phyloP scores from a whole-genome alignment of 2,888 invertebrate genomes.

The Phoronis australis region DNA sequence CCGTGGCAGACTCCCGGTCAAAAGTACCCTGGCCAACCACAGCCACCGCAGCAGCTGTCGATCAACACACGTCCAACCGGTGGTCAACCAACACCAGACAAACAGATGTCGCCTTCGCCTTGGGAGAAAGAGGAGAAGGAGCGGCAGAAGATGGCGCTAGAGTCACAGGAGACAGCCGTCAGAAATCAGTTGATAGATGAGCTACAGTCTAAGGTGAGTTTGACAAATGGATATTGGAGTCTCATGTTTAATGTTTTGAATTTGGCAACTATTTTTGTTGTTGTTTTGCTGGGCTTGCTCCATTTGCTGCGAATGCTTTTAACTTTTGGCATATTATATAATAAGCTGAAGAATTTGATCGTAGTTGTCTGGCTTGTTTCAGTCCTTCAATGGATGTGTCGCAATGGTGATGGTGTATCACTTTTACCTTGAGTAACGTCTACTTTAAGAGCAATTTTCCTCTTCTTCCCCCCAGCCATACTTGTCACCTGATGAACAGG shows the following conservation, averaged over 20 bases:
- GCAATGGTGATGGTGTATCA: too few relatives aligned
- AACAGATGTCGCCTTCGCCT: constrained; percentile 56
- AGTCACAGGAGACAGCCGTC: constrained; percentile 71
- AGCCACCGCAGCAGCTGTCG: constrained; percentile 2
- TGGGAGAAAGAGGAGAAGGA: constrained; percentile 93
- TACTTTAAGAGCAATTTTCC: too few relatives aligned
- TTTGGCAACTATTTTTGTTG: too few relatives aligned
- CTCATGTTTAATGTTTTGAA: too few relatives aligned
- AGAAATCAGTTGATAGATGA: constrained; percentile 84
- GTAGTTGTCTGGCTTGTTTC: too few relatives aligned
- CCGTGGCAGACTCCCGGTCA: constrained; percentile 6
- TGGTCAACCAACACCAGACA: constrained; percentile 14
- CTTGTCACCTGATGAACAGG: constrained; percentile 35
- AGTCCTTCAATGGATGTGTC: too few relatives aligned
- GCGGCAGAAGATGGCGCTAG: constrained; percentile 68
- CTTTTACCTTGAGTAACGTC: too few relatives aligned
- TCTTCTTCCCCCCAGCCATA: constrained; percentile 47
- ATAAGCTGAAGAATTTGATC: too few relatives aligned
- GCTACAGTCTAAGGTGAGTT: constrained; percentile 61
- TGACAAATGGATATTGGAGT: too few relatives aligned
- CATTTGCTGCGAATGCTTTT: too few relatives aligned
- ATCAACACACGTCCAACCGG: constrained; percentile 3
- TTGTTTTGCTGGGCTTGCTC: too few relatives aligned
- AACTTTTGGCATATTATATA: too few relatives aligned
- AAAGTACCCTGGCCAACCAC: constrained; percentile 15